Percentiles rank a stretch among this genome's conserved stretches.
Conservation (phyloP, 92 coral and sea anemone genomes). For the Desmophyllum pertusum region DNA sequence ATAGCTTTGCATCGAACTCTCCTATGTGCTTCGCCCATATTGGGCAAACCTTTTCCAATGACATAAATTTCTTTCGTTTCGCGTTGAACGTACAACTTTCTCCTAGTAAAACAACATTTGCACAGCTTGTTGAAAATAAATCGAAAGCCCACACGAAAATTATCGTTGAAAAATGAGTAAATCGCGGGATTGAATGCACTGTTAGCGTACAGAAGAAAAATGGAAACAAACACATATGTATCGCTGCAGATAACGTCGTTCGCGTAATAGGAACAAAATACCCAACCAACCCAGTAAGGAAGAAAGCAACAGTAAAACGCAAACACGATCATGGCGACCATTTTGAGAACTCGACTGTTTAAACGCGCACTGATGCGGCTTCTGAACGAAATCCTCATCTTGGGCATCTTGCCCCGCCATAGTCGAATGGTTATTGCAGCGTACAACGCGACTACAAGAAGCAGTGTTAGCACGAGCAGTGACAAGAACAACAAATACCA, state of each 20-base stretch:
- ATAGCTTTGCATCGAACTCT: constrained; percentile 3
- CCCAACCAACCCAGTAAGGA: constrained; percentile 77
- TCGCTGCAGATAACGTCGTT: constrained; percentile 48
- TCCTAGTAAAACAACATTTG: constrained; percentile 13
- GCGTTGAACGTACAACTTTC: neutral
- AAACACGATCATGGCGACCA: constrained; percentile 64
- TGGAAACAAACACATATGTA: constrained; percentile 44
- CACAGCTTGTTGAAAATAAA: constrained; percentile 32
- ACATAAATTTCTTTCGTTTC: neutral
- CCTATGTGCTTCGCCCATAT: neutral
- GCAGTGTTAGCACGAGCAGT: constrained; percentile 52
- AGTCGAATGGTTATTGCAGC: constrained; percentile 52
- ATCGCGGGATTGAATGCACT: constrained; percentile 66
- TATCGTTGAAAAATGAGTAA: constrained; percentile 60
- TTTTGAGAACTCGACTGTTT: constrained; percentile 55
- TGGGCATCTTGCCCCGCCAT: constrained; percentile 52
- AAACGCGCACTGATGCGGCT: constrained; percentile 53
- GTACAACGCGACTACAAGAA: constrained; percentile 52
- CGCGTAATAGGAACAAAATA: constrained; percentile 62
- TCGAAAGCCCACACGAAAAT: constrained; percentile 55
- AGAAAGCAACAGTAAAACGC: constrained; percentile 63
- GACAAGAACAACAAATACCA: constrained; percentile 64
- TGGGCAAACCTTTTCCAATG: neutral
- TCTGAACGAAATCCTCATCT: constrained; percentile 46
- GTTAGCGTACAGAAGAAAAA: constrained; percentile 57